Evolutionary conservation across 2,113 vertebrate genomes (phyloP), one percentile per base, ranked within the genome.

Genomic region (Saimiri boliviensis): DNA sequence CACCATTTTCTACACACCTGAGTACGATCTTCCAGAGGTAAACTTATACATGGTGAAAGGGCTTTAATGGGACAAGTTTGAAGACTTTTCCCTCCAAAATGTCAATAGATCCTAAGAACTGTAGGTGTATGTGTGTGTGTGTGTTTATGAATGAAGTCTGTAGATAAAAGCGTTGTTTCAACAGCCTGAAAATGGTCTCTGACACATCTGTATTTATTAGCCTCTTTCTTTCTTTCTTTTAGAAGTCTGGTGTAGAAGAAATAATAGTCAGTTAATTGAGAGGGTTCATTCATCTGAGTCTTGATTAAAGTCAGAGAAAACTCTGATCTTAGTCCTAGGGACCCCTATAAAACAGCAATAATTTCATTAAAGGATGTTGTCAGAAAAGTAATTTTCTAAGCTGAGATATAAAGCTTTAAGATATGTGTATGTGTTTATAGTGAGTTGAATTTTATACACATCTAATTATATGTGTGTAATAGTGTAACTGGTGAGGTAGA

Each of bases 361-460:
- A 20, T 54, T 63, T 58, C 89, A 60, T 54, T 58, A 87, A 71
- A 83, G 9, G 27, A 11, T 25, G 8, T 49, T 77, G 35, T 35
- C 71, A 47, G 42, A 70, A 91, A 95, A 93, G 58, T 32, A 16
- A 81, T 77, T 94, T 94, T 79, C 54, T 42, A 66, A 71, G 32
- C 10, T 27, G 91, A 87, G 8, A 86, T 60, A 35, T 79, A 20
- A 85, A 85, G 1, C 16, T 37, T 88, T 85, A 86, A 73, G 16
- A 81, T 71, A 81, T 45, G 17, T 30, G 3, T 89, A 20, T 63
- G 27, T 93, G 23, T 63, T 88, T 77, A 45, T 3, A 73, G 37
- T 54, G 66, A 91, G 10, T 42, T 92, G n/a, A 52, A 66, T 77
- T 89, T 82, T 94, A 86, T 79, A 79, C 17, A 87, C 89, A 94